Evolutionary conservation across 1,140 invertebrate species (phyloP), one percentile per base, ranked within the genome.

Genomic region (Drosophila busckii): DNA sequence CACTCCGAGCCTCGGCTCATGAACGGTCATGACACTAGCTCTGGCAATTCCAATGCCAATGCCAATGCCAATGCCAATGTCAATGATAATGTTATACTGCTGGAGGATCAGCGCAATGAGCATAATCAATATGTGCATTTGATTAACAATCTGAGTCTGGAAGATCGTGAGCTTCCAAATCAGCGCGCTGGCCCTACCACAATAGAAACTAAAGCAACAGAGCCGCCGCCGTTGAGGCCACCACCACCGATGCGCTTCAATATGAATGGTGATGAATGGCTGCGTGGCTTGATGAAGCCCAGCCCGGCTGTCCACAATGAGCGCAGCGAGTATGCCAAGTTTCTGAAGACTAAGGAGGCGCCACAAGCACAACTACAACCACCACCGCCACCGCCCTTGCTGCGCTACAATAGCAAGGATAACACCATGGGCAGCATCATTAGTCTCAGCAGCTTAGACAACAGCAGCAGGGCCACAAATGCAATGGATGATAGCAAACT

Each of bases 41-140:
- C 22, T 6, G 55, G 28, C 10, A 31, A 56, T 0, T 20, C 41
- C 2, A 17, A 15, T 3, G 12, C 23, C 0, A 65, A 45, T 19
- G 61, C 60, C 0, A 59, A 64, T 25, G 2, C n/a, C 3, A n/a
- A 19, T 0, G 0, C 5, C 4, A 10, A 6, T n/a, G n/a, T 1
- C 4, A 40, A 20, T 10, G 41, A 53, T 9, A 68, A 28, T 19
- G 3, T 78, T 5, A 23, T 80, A 0, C 4, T 13, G 2, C 13
- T 52, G 9, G 58, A 68, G 26, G 50, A 65, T 17, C 41, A 53
- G 4, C 68, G 64, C 31, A 28, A 15, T 6, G 68, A 80, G 13
- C 75, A 34, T 8, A 66, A 56, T 15, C 64, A 68, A 1, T 80
- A 80, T 4, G 13, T 50, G 0, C 34, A 52, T 9, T 52, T 82